phyloP scores from a whole-genome alignment of 1,140 invertebrate genomes.

The Caenorhabditis briggsae region DNA sequence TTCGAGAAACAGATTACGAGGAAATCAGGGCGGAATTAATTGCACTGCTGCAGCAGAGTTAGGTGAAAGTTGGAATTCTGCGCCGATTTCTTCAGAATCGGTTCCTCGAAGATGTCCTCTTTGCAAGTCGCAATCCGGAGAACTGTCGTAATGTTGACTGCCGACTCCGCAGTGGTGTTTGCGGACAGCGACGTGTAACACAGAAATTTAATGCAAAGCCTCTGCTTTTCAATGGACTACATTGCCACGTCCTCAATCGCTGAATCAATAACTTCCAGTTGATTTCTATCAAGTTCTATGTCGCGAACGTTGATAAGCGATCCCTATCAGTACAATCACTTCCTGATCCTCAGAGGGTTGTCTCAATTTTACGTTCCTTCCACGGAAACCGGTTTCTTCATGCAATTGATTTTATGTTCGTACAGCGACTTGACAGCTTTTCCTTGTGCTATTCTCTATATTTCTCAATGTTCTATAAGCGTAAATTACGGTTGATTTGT shows the following conservation, averaged over 20 bases:
- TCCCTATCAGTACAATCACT: slow-evolving; percentile 26
- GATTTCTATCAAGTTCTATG: slow-evolving; percentile 7
- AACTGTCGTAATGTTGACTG: not conserved
- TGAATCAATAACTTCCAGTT: not conserved
- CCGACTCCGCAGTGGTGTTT: slow-evolving; percentile 27
- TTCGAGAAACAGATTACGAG: no score
- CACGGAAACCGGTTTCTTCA: slow-evolving; percentile 19
- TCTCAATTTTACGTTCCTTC: not conserved
- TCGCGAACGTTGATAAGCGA: not conserved
- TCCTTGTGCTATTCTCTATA: not conserved
- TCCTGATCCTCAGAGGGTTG: slow-evolving; percentile 14
- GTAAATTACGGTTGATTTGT: not conserved
- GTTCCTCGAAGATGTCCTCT: no score
- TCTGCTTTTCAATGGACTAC: not conserved
- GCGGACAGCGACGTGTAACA: slow-evolving; percentile 31
- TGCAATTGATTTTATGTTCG: slow-evolving; percentile 31
- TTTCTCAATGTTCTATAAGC: not conserved
- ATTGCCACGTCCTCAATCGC: not conserved
- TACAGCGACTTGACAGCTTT: slow-evolving; percentile 25
- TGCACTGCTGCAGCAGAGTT: no score
- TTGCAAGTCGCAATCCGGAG: no score
- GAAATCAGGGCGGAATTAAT: no score
- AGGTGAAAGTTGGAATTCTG: no score
- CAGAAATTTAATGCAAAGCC: slow-evolving; percentile 16
- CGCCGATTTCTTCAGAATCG: no score